Evolutionary conservation across 2,797 vertebrate species (phyloP).

Genomic region (Chanos chanos): DNA sequence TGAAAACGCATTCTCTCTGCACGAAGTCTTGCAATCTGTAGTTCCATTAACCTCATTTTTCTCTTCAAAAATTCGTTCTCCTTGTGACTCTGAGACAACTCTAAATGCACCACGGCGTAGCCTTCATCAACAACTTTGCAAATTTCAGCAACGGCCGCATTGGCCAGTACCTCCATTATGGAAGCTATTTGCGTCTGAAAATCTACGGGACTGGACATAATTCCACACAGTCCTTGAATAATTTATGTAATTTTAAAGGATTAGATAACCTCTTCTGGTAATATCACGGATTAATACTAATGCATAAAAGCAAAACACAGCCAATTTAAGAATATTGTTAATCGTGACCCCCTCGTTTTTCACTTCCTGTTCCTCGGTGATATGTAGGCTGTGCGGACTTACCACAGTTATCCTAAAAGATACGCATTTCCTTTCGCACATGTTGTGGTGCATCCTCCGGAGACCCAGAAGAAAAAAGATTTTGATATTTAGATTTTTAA

Average conservation of each 20-base stretch:
- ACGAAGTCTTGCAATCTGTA: constrained; percentile 66
- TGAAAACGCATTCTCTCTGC: constrained; percentile 68
- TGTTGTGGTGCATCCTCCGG: too few species aligned
- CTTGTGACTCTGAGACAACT: constrained; percentile 73
- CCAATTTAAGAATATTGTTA: too few species aligned
- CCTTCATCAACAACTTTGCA: constrained; percentile 76
- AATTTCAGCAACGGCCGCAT: constrained; percentile 74
- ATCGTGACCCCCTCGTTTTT: too few species aligned
- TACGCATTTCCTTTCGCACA: too few species aligned
- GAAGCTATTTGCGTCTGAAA: constrained; percentile 77
- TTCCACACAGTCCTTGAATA: background rate
- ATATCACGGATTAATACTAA: too few species aligned
- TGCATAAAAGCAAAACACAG: too few species aligned
- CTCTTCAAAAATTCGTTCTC: constrained; percentile 72
- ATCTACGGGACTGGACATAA: constrained; percentile 68
- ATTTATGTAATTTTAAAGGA: too few species aligned
- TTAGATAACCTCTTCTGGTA: too few species aligned
- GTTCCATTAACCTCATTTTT: constrained; percentile 67
- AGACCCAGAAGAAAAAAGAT: background rate
- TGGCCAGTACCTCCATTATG: constrained; percentile 77
- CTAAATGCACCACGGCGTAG: constrained; percentile 68
- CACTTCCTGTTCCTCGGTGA: too few species aligned
- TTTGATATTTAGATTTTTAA: background rate
- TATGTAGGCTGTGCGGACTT: too few species aligned
- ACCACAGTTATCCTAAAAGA: too few species aligned